phyloP scores from a whole-genome alignment of 2,888 invertebrate genomes.

The Hemithea aestivaria region DNA sequence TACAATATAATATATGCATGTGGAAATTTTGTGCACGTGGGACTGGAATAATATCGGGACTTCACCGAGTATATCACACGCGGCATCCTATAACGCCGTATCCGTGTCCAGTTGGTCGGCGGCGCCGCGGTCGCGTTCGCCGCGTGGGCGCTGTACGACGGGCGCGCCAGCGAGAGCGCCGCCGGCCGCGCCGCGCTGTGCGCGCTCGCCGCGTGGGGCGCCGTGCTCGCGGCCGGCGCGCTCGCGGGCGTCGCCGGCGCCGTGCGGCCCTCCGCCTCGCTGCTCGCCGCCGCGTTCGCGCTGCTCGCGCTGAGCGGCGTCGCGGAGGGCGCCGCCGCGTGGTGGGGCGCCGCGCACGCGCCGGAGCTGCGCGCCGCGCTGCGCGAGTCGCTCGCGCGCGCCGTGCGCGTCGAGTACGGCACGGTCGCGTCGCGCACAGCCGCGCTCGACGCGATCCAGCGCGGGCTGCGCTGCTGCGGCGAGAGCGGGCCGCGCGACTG shows the following conservation, averaged over 20 bases:
- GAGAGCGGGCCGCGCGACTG: conserved; percentile 97
- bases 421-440: conserved; percentile 49
- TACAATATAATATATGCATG: no score
- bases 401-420: conserved; percentile 58
- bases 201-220: conserved; percentile 57
- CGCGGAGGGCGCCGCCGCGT: conserved; percentile 62
- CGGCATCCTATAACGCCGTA: no score
- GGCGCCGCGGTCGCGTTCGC: conserved; percentile 47
- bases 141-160: conserved; percentile 65
- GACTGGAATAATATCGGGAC: no score
- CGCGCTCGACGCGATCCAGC: conserved; percentile 59
- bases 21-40: no score
- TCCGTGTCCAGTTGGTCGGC: conserved; percentile 8
- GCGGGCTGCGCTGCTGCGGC: conserved; percentile 87
- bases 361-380: conserved; percentile 53
- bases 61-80: no score
- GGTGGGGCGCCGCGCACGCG: conserved; percentile 67
- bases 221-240: conserved; percentile 50
- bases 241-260: conserved; percentile 50
- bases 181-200: conserved; percentile 57
- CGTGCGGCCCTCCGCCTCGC: conserved; percentile 45
- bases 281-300: conserved; percentile 59
- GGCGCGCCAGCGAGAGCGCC: conserved; percentile 48
- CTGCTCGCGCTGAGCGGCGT: conserved; percentile 58
- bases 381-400: conserved; percentile 44